Percentiles rank a stretch among this genome's conserved stretches.
phyloP scores from a whole-genome alignment of 1,140 invertebrate genomes.

The Helicoverpa armigera region DNA sequence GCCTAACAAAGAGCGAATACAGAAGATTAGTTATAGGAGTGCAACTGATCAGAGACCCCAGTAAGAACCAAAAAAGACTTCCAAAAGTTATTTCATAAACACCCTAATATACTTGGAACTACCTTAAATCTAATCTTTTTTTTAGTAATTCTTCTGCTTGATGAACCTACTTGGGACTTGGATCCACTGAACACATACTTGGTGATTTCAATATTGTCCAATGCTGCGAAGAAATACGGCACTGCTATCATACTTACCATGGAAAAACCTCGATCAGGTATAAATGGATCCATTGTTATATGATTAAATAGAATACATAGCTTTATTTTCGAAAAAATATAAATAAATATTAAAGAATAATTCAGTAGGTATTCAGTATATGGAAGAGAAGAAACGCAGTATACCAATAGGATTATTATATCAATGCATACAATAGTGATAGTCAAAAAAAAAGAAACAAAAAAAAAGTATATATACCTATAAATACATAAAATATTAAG shows the following conservation, averaged over 20 bases:
- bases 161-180: slow-evolving; percentile 96
- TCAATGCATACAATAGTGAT: too few species aligned
- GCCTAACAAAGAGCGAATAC: slow-evolving; percentile 94
- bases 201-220: slow-evolving; percentile 96
- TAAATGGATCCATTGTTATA: slow-evolving; percentile 1
- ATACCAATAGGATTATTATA: too few species aligned
- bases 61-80: slow-evolving; percentile 75
- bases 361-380: too few species aligned
- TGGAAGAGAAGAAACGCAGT: too few species aligned
- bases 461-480: too few species aligned
- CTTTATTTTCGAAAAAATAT: too few species aligned
- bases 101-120: not conserved
- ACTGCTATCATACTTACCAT: slow-evolving; percentile 95
- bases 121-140: slow-evolving; percentile 51
- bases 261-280: slow-evolving; percentile 95
- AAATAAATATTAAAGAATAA: too few species aligned
- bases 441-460: too few species aligned
- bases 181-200: slow-evolving; percentile 97
- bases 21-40: slow-evolving; percentile 94
- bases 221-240: slow-evolving; percentile 96
- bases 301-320: too few species aligned
- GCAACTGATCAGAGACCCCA: slow-evolving; percentile 95
- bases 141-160: slow-evolving; percentile 93
- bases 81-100: not conserved
- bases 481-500: too few species aligned